Evolutionary conservation across 2,888 invertebrate species (phyloP), one percentile per base, ranked within the genome.

Genomic region (Protonemura montana): DNA sequence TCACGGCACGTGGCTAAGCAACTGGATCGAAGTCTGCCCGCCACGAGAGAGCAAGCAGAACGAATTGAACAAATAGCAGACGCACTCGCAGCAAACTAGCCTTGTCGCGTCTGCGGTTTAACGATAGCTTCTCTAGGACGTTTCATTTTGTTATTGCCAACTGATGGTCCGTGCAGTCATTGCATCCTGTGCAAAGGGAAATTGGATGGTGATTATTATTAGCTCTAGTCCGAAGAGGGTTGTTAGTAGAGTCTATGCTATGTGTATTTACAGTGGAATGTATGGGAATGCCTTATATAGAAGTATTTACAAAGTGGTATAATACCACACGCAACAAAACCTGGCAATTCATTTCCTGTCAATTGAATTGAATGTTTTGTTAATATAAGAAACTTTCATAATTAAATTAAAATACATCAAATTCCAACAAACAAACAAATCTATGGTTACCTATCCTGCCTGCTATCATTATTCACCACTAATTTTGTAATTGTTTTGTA

Each of bases 81-180:
- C 30, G 16, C 81, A 16, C 78, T 85, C 76, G 26, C 91, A 10
- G 89, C 90, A 26, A 88, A 59, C 59, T 59, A 59, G 13, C 59
- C 59, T 59, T 13, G 16, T 21, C 59, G 3, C 6, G 7, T 13
- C 59, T 16, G 59, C 28, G 28, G 0, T 78, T 78, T 78, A 59
- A 59, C 59, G 6, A 21, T 21, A 10, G 59, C 59, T 21, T 59
- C 13, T 5, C 59, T 59, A 59, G 59, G 59, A 59, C 10, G 10
- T 35, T 35, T 3, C 35, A 35, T 35, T 35, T 35, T 35, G 21
- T 59, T 10, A 59, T 59, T 13, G 59, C 59, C 35, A 35, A 35
- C 3, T 10, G 10, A 35, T 10, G 3, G 35, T 35, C 35, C 35
- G 3, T 35, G 35, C 35, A 35, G 35, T 35, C 10, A 35, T 10